A percentile compares a stretch with the other conserved stretches of the same genome.
Conservation (phyloP, 2,113 vertebrate genomes). For the Solea senegalensis region DNA sequence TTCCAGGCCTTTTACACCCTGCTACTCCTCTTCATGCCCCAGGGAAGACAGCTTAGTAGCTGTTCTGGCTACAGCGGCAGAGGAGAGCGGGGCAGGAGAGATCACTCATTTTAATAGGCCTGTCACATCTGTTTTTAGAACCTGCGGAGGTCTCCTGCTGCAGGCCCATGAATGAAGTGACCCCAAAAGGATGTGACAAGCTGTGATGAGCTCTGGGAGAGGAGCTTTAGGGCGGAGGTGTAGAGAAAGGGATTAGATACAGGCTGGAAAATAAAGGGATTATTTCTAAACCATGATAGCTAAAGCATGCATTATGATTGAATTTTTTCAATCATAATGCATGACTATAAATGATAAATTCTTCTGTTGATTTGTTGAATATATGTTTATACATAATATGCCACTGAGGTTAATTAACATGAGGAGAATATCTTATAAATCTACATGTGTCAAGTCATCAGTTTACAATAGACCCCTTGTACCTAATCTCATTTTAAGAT, state of each 20-base stretch:
- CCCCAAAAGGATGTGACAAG: constrained; percentile 78
- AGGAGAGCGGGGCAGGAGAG: constrained; percentile 55
- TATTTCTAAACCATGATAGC: constrained; percentile 29
- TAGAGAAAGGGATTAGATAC: constrained; percentile 40
- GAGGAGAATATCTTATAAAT: too few species aligned
- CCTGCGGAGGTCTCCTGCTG: constrained; percentile 68
- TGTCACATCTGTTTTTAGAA: constrained; percentile 84
- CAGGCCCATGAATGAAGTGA: constrained; percentile 71
- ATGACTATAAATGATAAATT: too few species aligned
- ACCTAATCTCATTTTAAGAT: too few species aligned
- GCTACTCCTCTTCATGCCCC: constrained; percentile 57
- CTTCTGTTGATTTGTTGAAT: too few species aligned
- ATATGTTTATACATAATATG: too few species aligned
- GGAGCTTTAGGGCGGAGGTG: constrained; percentile 29
- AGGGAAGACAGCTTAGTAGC: constrained; percentile 75
- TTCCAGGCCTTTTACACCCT: constrained; percentile 52
- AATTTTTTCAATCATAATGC: too few species aligned
- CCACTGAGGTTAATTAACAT: too few species aligned
- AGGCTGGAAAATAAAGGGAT: constrained; percentile 31
- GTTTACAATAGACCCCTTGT: too few species aligned
- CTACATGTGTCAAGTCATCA: too few species aligned
- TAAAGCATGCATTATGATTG: not conserved
- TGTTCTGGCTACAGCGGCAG: constrained; percentile 78
- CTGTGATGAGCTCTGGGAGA: constrained; percentile 67
- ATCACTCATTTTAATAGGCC: constrained; percentile 82